Conservation (phyloP, 30 jellyfish, hydroid and myxozoan genomes). For the Cassiopea xamachana region DNA sequence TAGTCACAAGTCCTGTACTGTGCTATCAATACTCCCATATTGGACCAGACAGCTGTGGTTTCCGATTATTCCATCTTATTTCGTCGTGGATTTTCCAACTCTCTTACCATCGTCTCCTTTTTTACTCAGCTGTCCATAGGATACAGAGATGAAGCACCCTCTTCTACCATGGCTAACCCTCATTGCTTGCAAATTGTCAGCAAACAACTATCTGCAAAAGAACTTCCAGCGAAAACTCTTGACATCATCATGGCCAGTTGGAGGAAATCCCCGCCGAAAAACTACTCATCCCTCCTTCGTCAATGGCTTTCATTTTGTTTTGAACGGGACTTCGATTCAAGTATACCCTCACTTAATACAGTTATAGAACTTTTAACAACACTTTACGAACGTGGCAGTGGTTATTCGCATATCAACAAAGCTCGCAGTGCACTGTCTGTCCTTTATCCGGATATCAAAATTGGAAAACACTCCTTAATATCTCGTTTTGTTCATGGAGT, state of each 20-base stretch:
- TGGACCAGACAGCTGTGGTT: conserved; percentile 73
- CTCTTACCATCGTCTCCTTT: not conserved
- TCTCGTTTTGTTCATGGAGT: conserved; percentile 6
- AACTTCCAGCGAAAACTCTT: not conserved
- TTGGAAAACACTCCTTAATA: not conserved
- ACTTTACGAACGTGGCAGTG: conserved; percentile 8
- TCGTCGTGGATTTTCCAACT: not conserved
- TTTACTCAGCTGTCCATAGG: conserved; percentile 14
- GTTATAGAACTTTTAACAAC: conserved; percentile 7
- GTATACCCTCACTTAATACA: conserved; percentile 7
- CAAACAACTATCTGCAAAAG: conserved; percentile 11
- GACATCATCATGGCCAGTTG: conserved; percentile 3
- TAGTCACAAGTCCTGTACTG: not conserved
- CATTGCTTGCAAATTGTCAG: conserved; percentile 56
- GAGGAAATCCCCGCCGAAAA: conserved; percentile 10
- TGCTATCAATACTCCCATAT: conserved; percentile 19
- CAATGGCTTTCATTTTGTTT: conserved; percentile 44
- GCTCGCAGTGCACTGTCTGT: conserved; percentile 5
- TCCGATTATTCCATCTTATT: not conserved
- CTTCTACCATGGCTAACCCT: conserved; percentile 25
- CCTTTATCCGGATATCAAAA: not conserved
- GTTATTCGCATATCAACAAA: not conserved
- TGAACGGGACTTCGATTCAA: conserved; percentile 20
- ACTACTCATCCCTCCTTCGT: conserved; percentile 3
- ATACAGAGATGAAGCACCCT: conserved; percentile 26